Percentiles rank a stretch among this genome's conserved stretches.
Evolutionary conservation across 2,888 invertebrate genomes (phyloP).

Genomic region (Dione vanillae): DNA sequence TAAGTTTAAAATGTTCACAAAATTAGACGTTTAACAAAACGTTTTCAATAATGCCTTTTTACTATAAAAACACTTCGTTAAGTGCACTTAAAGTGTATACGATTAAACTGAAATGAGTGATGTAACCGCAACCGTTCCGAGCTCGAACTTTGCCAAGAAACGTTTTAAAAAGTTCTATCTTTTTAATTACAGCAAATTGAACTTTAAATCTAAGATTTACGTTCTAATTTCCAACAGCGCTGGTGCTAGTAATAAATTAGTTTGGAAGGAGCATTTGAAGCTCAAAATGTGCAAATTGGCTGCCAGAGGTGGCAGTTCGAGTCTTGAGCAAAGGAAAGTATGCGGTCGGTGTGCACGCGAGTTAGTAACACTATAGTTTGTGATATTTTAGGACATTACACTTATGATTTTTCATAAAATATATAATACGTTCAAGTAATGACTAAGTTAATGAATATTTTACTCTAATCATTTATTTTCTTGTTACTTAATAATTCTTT

Average conservation of each 20-base stretch:
- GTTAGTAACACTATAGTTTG: constrained; percentile 34
- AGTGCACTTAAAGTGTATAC: constrained; percentile 40
- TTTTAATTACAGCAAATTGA: constrained; percentile 17
- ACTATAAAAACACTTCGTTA: constrained; percentile 25
- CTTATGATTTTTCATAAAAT: background rate
- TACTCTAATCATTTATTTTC: no score
- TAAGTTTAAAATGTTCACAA: background rate
- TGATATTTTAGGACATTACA: constrained; percentile 4
- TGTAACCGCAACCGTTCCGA: constrained; percentile 45
- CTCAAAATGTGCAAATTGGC: constrained; percentile 52
- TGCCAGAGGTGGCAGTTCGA: constrained; percentile 45
- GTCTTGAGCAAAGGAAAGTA: constrained; percentile 42
- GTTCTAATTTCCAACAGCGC: constrained; percentile 17
- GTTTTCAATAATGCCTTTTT: constrained; percentile 11
- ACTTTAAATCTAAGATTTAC: background rate
- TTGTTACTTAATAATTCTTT: no score
- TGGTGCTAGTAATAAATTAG: constrained; percentile 37
- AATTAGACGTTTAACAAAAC: constrained; percentile 8
- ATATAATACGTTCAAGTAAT: background rate
- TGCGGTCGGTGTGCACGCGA: constrained; percentile 47
- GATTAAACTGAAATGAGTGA: constrained; percentile 48
- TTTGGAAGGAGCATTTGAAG: constrained; percentile 46
- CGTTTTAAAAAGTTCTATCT: constrained; percentile 34
- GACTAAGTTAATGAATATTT: no score
- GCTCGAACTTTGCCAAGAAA: constrained; percentile 43